Conservation (phyloP, 2,113 vertebrate genomes). For the Sebastes fasciatus region DNA sequence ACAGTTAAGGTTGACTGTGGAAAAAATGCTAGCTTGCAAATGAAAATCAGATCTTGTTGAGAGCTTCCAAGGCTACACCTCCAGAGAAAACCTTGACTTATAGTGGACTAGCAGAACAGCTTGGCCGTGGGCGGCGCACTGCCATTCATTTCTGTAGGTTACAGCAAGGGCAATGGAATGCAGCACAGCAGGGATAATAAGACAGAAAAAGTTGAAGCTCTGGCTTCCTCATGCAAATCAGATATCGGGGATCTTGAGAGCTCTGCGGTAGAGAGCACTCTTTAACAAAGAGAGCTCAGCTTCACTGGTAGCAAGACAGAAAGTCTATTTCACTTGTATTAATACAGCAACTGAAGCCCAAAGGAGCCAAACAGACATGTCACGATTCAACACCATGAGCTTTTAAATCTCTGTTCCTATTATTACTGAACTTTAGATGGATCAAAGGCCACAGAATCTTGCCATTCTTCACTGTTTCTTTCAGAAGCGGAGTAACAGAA, state of each 20-base stretch:
- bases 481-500: too few relatives aligned
- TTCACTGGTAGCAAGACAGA: neutral
- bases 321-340: neutral
- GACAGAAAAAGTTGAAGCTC: conserved; percentile 16
- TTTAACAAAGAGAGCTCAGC: neutral
- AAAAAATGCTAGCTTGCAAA: neutral
- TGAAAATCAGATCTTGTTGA: conserved; percentile 25
- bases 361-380: too few relatives aligned
- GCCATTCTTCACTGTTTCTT: too few relatives aligned
- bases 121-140: neutral
- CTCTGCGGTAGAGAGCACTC: too few relatives aligned
- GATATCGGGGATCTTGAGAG: conserved; percentile 14
- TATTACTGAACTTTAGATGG: too few relatives aligned
- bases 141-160: too few relatives aligned
- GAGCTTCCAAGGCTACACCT: conserved; percentile 15
- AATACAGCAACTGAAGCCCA: neutral
- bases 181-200: conserved; percentile 35
- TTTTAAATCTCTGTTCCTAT: too few relatives aligned
- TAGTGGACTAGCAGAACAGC: neutral
- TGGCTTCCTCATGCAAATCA: conserved; percentile 41
- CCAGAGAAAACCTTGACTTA: conserved; percentile 10
- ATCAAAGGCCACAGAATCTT: too few relatives aligned
- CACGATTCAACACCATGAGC: too few relatives aligned
- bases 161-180: neutral
- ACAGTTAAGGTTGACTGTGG: neutral